Conservation (phyloP, 2,797 vertebrate genomes). For the Enteromius afrohamiltoni region DNA sequence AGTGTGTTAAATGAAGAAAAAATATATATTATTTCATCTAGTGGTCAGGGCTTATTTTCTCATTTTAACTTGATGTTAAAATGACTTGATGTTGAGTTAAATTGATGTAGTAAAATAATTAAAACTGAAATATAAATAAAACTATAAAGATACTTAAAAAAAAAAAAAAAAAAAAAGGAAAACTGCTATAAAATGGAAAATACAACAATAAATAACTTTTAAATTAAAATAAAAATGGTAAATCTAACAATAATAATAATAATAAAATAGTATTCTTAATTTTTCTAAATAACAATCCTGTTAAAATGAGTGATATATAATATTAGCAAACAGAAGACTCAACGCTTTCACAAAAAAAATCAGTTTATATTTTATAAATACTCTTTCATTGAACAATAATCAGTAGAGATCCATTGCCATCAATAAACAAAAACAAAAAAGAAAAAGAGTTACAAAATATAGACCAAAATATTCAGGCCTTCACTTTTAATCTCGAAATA, state of each 20-base stretch:
- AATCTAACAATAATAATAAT: neutral
- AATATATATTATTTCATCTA: neutral
- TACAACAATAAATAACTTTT: neutral
- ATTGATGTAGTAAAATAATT: neutral
- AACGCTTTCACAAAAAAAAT: constrained; percentile 77
- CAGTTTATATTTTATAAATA: constrained; percentile 78
- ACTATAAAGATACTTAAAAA: neutral
- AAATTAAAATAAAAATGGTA: neutral
- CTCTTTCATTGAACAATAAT: constrained; percentile 79
- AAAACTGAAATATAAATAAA: neutral
- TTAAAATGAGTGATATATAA: neutral
- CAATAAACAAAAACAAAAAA: constrained; percentile 56
- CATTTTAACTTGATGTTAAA: too few species aligned
- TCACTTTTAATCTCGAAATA: neutral
- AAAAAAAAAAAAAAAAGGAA: fast-evolving
- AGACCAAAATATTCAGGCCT: constrained; percentile 29
- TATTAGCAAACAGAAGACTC: constrained; percentile 51
- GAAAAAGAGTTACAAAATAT: constrained; percentile 57
- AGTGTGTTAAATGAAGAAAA: neutral
- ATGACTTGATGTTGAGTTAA: too few species aligned
- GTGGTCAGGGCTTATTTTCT: too few species aligned
- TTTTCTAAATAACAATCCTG: too few species aligned
- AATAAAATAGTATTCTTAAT: too few species aligned
- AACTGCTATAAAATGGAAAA: neutral
- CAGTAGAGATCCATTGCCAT: constrained; percentile 75